phyloP scores from a whole-genome alignment of 2,113 vertebrate species.

The rabbit (Oryctolagus cuniculus) region mOryCun1.1 NC_091437.1:23389501-23390000 shows the following conservation, averaged over 20 bases:
- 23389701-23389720: not conserved
- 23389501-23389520: not conserved
- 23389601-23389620: not conserved
- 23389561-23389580: not conserved
- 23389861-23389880: not conserved
- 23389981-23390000: not conserved
- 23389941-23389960: not conserved
- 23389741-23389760: not conserved
- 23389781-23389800: not conserved
- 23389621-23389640: not conserved
- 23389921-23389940: not conserved
- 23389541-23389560: not conserved
- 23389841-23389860: not conserved
- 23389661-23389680: not conserved
- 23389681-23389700: too few species aligned
- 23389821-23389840: not conserved
- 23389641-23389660: not conserved
- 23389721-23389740: not conserved
- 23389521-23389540: not conserved
- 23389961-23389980: not conserved
- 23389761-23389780: not conserved
- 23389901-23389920: not conserved
- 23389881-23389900: not conserved
- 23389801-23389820: not conserved
- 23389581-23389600: not conserved